Evolutionary conservation across 2,888 invertebrate species (phyloP).

Genomic region (Pachydiplax longipennis): DNA sequence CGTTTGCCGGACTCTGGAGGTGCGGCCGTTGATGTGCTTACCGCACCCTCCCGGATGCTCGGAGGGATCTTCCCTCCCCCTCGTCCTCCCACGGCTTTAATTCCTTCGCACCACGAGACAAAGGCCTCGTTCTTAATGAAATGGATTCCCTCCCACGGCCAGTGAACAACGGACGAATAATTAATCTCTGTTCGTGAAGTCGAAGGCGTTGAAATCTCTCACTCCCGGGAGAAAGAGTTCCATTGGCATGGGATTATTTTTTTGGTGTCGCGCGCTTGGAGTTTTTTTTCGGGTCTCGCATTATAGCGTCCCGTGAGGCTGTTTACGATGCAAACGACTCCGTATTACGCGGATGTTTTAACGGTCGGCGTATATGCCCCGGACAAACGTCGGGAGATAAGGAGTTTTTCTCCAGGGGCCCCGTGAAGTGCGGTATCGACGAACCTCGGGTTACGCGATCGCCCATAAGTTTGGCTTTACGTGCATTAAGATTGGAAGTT

Average conservation of each 20-base stretch:
- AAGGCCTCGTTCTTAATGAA: not conserved
- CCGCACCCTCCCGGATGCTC: constrained; percentile 1
- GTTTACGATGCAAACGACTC: not conserved
- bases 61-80: not conserved
- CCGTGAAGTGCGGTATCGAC: not conserved
- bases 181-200: not conserved
- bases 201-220: constrained; percentile 7
- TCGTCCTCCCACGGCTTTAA: not conserved
- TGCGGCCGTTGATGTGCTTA: not conserved
- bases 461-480: too few species aligned
- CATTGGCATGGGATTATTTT: not conserved
- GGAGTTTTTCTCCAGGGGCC: not conserved
- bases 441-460: too few species aligned
- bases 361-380: not conserved
- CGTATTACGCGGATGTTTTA: not conserved
- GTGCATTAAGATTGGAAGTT: too few species aligned
- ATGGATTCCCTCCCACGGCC: not conserved
- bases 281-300: not conserved
- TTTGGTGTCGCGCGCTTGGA: not conserved
- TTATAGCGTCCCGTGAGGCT: not conserved
- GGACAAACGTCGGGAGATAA: not conserved
- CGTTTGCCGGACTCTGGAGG: not conserved
- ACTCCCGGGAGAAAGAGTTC: not conserved
- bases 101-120: not conserved
- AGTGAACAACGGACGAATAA: not conserved